These are phyloP conservation scores for Tangara arthus DNA, from an alignment of 2,797 vertebrate genomes.

Conservation along the genomic window DNA sequence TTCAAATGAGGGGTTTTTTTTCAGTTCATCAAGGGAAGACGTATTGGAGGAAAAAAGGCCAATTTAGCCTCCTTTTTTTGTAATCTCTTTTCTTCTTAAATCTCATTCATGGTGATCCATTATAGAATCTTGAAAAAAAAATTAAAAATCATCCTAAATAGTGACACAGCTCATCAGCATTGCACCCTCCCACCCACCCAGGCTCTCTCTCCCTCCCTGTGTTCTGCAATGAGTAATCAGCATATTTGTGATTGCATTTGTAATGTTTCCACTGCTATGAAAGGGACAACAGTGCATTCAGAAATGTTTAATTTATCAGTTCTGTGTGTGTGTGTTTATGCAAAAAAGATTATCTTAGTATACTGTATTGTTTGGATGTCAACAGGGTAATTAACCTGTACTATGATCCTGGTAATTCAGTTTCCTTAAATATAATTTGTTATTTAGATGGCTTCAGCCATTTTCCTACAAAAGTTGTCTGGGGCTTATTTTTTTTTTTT, in stretches of 20 bases:
- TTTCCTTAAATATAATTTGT: background rate
- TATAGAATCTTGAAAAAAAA: background rate
- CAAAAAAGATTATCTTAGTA: background rate
- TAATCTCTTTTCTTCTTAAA: background rate
- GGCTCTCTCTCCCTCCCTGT: background rate
- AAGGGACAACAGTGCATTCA: background rate
- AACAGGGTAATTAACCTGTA: background rate
- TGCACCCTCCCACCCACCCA: background rate
- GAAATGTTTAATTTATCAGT: conserved; percentile 14
- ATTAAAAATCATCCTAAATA: background rate
- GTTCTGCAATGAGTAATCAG: background rate
- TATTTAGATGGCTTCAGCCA: background rate
- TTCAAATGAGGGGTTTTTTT: background rate
- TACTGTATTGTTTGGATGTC: background rate
- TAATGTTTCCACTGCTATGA: background rate
- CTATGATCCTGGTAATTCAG: background rate
- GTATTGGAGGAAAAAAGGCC: background rate
- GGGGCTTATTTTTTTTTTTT: background rate
- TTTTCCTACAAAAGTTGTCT: background rate
- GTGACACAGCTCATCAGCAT: background rate
- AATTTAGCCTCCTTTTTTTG: background rate
- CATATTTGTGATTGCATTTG: background rate
- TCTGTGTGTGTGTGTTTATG: background rate
- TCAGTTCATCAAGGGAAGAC: background rate
- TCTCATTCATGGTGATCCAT: background rate